Evolutionary conservation across 2,113 vertebrate genomes (phyloP).

Genomic region (Myotis brandtii): DNA sequence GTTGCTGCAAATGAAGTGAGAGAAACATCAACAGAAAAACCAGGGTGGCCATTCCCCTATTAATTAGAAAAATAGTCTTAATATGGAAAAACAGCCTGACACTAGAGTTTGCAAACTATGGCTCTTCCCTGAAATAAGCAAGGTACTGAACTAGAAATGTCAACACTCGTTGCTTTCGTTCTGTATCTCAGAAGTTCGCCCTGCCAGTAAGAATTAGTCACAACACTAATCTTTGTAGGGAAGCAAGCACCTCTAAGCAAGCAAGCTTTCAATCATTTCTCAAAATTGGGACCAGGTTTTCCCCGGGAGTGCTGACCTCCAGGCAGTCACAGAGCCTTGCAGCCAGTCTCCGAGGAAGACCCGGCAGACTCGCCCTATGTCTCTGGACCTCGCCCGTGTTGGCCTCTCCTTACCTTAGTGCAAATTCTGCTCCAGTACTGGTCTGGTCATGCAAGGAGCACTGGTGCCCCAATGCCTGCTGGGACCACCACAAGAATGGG

Average conservation of each 20-base stretch:
- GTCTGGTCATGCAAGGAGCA: background rate
- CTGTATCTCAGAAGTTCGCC: background rate
- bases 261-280: background rate
- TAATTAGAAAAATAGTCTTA: background rate
- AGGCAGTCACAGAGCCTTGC: background rate
- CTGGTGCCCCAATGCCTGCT: accelerated
- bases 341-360: background rate
- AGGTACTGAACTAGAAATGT: background rate
- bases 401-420: constrained; percentile 12
- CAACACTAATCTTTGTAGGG: background rate
- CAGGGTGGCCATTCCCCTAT: background rate
- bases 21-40: background rate
- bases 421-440: constrained; percentile 60
- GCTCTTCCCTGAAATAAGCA: background rate
- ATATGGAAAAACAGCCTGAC: background rate
- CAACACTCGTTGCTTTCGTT: background rate
- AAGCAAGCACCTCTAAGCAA: background rate
- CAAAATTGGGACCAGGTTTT: background rate
- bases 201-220: background rate
- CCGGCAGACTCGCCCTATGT: background rate
- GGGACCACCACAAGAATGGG: background rate
- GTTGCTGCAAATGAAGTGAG: background rate
- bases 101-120: background rate
- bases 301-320: background rate
- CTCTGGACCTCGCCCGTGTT: background rate